phyloP scores from a whole-genome alignment of 1,140 invertebrate species.

The Lutraria rhynchaena region DNA sequence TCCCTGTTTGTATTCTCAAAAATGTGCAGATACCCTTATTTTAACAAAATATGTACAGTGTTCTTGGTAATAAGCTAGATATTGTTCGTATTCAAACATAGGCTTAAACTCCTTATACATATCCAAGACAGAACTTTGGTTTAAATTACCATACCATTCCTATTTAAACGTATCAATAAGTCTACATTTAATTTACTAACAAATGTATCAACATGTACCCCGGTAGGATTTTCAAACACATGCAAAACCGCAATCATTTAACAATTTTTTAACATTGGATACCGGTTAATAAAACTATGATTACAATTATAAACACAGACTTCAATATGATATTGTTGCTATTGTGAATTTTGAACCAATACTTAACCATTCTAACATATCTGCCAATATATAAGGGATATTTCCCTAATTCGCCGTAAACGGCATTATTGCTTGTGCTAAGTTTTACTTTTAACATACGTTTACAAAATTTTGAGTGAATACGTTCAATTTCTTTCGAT shows the following conservation, averaged over 20 bases:
- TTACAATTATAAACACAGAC: conserved; percentile 5
- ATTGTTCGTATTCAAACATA: background rate
- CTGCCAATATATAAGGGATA: background rate
- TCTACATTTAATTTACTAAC: background rate
- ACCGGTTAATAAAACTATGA: background rate
- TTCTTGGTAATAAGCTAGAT: background rate
- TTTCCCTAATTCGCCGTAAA: background rate
- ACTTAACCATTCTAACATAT: background rate
- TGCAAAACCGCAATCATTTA: conserved; percentile 1
- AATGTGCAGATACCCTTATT: background rate
- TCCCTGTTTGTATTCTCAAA: conserved; percentile 5
- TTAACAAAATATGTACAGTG: background rate
- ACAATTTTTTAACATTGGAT: conserved; percentile 2
- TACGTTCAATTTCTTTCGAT: conserved; percentile 3
- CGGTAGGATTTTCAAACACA: background rate
- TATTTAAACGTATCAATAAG: background rate
- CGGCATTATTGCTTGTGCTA: background rate
- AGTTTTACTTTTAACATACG: background rate
- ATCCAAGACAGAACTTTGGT: too few relatives aligned
- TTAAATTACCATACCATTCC: background rate
- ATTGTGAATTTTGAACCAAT: background rate
- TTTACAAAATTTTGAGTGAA: conserved; percentile 7
- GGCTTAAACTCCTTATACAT: too few relatives aligned
- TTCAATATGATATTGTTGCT: background rate
- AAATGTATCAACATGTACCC: background rate